Base-by-base conservation (phyloP, 2,888 invertebrate species). In the Lysandra bellargus region DNA sequence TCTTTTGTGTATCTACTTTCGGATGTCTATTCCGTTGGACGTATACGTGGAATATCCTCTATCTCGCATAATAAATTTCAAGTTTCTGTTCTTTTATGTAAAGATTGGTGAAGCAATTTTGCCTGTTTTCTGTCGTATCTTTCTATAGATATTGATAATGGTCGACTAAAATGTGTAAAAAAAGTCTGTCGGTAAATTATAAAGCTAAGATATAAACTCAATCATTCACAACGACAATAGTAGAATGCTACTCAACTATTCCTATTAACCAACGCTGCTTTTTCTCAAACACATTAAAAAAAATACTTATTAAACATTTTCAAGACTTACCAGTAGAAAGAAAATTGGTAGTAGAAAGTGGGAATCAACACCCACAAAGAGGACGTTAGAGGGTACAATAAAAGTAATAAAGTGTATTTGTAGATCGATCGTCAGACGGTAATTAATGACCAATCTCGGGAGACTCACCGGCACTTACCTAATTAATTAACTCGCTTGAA, bases 381-480 rank as follows among this genome's bases (percentile, higher is more conserved):
- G 81, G 80, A 80, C 81, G 79, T 80, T 74, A 78, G 80, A 87
- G 86, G 88, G 87, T 89, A 79, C 76, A 91, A 91, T 91, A 91
- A 91, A 91, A 90, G 88, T 90, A 92, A 91, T 91, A 91, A 90
- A 92, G 88, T 88, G 90, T 92, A 92, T 91, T 93, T 92, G 92
- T 85, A 89, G 92, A 93, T 92, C 92, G 92, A 93, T 92, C 87
- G 90, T 87, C 89, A 88, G 87, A 87, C 90, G 88, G 88, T 92
- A 93, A 93, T 92, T 92, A 93, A 93, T 93, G 92, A 91, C 91
- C 92, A 89, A 92, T 92, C 92, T 90, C 92, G 84, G 84, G 90
- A 89, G 92, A 89, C 91, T 91, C 92, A 92, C 93, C 93, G 92
- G 92, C 92, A 92, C 93, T 93, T 90, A 89, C 88, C 87, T 93